Base-by-base conservation (phyloP, 2,797 vertebrate genomes). In the Uromys caudimaculatus region DNA sequence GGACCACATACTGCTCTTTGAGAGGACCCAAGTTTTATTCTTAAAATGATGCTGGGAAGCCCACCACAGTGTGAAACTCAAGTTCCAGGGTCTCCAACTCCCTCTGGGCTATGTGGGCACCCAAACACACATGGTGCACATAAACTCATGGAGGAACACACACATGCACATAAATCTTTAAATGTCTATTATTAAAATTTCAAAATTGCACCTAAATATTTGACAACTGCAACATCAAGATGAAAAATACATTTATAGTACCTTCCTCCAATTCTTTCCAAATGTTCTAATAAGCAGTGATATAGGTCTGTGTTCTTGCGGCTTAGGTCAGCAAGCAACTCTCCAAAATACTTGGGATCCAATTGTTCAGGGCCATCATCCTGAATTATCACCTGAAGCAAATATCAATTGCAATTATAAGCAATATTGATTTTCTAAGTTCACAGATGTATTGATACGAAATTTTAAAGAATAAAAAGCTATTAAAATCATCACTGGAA, bases 311-410 rank as follows among this genome's bases (percentile, higher is more conserved):
- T 98, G 98, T 99, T 99, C 98, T 99, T 99, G 97, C 99, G 99
- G 98, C 99, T 99, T 96, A 99, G 98, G 17, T 99, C 99, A 0
- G 99, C 99, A 90, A 99, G 99, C 93, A 99, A 99, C 97, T 99
- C 99, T 0, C 99, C 99, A 0, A 99, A 99, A 98, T 99, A 99
- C 24, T 99, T 99, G 0, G 99, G 99, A 98, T 99, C 99, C 98
- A 99, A 90, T 98, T 99, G 99, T 0, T 98, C 96, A 76, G 97
- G 98, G 71, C 98, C 97, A 0, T 95, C 97, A 3, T 98, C 98
- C 77, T 97, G 97, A 92, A 97, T 97, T 23, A 78, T 95, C 91
- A 97, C 95, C 98, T 98, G 27, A 78, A 62, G 11, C 44, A 95
- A 94, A 90, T 35, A 95, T 83, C 88, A 87, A 88, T 85, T n/a